These are phyloP conservation scores for Plemyria rubiginata DNA, from an alignment of 2,888 invertebrate genomes.

Conservation along the genomic window DNA sequence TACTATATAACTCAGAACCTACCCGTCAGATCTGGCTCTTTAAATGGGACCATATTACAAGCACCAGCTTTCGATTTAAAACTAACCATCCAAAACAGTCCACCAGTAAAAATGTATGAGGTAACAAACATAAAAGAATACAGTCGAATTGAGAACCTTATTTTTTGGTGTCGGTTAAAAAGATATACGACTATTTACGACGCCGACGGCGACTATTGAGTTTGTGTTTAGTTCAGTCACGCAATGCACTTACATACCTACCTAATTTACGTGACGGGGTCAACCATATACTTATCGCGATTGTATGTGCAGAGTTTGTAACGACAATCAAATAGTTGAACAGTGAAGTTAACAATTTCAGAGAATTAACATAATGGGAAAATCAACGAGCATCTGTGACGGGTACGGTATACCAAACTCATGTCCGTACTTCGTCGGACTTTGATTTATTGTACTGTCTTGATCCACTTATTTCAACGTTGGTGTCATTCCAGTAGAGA, in stretches of 20 bases:
- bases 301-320: neutral
- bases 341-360: constrained; percentile 5
- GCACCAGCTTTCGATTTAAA: too few species aligned
- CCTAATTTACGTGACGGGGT: constrained; percentile 13
- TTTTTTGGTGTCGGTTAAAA: too few species aligned
- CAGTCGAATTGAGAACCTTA: too few species aligned
- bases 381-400: neutral
- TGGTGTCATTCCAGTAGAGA: neutral
- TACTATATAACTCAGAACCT: too few species aligned
- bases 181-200: neutral
- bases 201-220: neutral
- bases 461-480: neutral
- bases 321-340: constrained; percentile 1
- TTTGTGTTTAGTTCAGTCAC: constrained; percentile 17
- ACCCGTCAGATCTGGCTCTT: too few species aligned
- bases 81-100: too few species aligned
- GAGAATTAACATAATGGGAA: neutral
- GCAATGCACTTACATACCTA: constrained; percentile 10
- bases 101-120: too few species aligned
- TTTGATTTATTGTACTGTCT: neutral
- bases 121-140: too few species aligned
- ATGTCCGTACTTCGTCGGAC: neutral
- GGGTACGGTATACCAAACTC: neutral
- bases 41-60: too few species aligned
- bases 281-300: constrained; percentile 10